phyloP scores from a whole-genome alignment of 2,113 vertebrate species.

The Pelmatolapia mariae region DNA sequence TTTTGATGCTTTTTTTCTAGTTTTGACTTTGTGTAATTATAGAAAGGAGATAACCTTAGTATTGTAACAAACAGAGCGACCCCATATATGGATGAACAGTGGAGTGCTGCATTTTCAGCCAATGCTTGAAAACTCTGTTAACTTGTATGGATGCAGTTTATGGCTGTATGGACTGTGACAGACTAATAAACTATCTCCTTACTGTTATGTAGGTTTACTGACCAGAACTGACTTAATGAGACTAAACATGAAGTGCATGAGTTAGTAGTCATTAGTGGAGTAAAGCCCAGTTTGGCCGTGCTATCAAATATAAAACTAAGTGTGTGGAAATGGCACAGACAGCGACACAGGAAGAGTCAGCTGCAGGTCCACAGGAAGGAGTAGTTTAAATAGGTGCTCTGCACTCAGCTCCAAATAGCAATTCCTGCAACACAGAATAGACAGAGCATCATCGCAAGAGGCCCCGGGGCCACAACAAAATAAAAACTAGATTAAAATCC shows the following conservation, averaged over 20 bases:
- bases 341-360: not conserved
- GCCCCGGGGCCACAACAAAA: not conserved
- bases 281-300: not conserved
- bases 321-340: not conserved
- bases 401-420: not conserved
- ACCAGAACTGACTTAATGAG: not conserved
- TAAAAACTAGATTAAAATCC: not conserved
- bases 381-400: not conserved
- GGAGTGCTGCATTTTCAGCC: not conserved
- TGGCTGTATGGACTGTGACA: not conserved
- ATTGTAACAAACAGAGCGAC: not conserved
- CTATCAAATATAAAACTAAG: not conserved
- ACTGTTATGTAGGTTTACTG: not conserved
- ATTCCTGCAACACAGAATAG: not conserved
- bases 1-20: not conserved
- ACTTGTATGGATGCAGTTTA: not conserved
- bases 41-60: not conserved
- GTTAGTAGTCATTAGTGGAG: not conserved
- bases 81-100: not conserved
- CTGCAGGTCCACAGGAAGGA: not conserved
- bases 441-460: fast-evolving
- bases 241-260: not conserved
- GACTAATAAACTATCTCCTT: not conserved
- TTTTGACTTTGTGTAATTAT: fast-evolving
- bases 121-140: not conserved